Evolutionary conservation across 2,797 vertebrate species (phyloP).

Genomic region (Chromis chromis): DNA sequence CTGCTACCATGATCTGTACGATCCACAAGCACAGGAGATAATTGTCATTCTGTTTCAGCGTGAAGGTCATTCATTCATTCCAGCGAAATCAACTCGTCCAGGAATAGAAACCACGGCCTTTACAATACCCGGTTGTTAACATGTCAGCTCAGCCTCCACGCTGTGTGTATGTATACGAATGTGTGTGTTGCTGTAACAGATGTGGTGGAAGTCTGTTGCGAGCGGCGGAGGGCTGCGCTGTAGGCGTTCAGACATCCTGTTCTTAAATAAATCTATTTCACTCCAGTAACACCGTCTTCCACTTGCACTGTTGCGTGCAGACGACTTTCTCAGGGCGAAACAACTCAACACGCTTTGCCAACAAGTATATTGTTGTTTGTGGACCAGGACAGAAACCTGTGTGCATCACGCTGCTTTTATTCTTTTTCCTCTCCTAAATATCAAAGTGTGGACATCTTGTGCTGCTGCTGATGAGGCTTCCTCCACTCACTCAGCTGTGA

Average conservation of each 20-base stretch:
- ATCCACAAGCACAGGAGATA: background rate
- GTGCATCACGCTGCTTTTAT: background rate
- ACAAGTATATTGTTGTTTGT: slow-evolving; percentile 15
- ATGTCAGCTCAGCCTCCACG: slow-evolving; percentile 46
- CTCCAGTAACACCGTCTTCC: slow-evolving; percentile 37
- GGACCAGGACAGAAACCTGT: slow-evolving; percentile 11
- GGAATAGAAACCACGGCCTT: slow-evolving; percentile 61
- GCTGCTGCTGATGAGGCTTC: slow-evolving; percentile 16
- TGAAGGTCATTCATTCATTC: slow-evolving; percentile 60
- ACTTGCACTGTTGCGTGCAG: slow-evolving; percentile 31
- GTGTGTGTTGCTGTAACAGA: slow-evolving; percentile 57
- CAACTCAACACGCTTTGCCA: slow-evolving; percentile 16
- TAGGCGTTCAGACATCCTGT: slow-evolving; percentile 60
- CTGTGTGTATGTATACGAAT: slow-evolving; percentile 18
- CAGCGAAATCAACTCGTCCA: slow-evolving; percentile 31
- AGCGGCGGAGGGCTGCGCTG: slow-evolving; percentile 47
- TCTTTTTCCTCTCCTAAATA: background rate
- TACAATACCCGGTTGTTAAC: slow-evolving; percentile 27
- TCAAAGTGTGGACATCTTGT: background rate
- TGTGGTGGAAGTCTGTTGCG: slow-evolving; percentile 64
- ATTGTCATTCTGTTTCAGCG: slow-evolving; percentile 33
- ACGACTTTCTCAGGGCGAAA: slow-evolving; percentile 16
- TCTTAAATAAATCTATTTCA: slow-evolving; percentile 70
- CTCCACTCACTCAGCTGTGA: slow-evolving; percentile 38
- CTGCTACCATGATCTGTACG: background rate